Evolutionary conservation across 1,140 invertebrate species (phyloP), one percentile per base, ranked within the genome.

Genomic region (Plodia interpunctella): DNA sequence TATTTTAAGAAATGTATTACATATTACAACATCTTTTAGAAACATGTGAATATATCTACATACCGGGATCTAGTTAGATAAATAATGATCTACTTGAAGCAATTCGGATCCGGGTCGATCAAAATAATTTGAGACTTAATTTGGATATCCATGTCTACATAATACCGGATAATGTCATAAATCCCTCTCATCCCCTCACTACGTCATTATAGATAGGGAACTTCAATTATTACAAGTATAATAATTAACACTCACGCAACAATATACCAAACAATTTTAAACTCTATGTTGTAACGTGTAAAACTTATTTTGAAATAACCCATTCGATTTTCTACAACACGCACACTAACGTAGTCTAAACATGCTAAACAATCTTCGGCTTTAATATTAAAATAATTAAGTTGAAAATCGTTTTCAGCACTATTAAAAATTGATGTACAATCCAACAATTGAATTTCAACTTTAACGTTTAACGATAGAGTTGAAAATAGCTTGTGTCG

Each of bases 201-300:
- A 44, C 38, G 38, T 44, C 38, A 17, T 44, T 44, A 44, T 44
- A 44, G 38, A 44, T 44, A 44, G 38, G 38, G 38, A 15, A 44
- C 38, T 44, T 44, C n/a, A 17, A 17, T 44, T 44, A 44, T 44
- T 10, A 44, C 38, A 15, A 44, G 38, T 44, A 32, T 32, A 6
- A 15, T 44, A 17, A 44, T 44, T 44, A 44, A n/a, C 38, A 15
- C 38, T 5, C n/a, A 32, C 30, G 30, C 13, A 35, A 35, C 13
- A 35, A 11, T 35, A 9, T 9, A 13, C 8, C 32, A 44, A 15
- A 44, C 38, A 44, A 44, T 15, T 15, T 6, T 44, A 9, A 32
- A 44, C 13, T 15, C n/a, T 44, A 10, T 44, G 11, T 10, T 44
- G 38, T 15, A 3, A 17, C 38, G 2, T 2, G 10, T 17, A 44